phyloP scores from a whole-genome alignment of 64 coral and sea anemone genomes.

The Montipora foliosa region DNA sequence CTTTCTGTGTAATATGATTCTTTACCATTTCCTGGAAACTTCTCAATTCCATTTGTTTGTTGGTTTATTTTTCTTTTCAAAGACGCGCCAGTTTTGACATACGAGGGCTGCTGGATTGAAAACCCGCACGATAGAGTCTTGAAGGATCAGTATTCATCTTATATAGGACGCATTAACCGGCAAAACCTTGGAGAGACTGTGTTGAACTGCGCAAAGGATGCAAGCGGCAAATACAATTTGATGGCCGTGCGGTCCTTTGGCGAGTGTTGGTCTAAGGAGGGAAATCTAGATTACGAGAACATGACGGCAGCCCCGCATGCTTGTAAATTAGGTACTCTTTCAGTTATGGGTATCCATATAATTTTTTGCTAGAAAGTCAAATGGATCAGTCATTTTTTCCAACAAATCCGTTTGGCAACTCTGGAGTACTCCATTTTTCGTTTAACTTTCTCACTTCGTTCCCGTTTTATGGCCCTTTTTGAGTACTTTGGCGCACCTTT shows the following conservation, averaged over 20 bases:
- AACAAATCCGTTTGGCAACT: too few species aligned
- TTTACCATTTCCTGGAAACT: too few species aligned
- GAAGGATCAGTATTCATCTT: conserved; percentile 39
- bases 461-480: too few species aligned
- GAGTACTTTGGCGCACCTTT: too few species aligned
- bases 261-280: conserved; percentile 81
- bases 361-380: too few species aligned
- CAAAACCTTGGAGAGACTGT: conserved; percentile 76
- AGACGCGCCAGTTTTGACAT: conserved; percentile 68
- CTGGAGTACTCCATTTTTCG: too few species aligned
- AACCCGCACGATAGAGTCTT: conserved; percentile 45
- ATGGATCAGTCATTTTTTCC: too few species aligned
- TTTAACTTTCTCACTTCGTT: too few species aligned
- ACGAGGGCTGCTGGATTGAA: conserved; percentile 87
- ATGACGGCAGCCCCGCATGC: not conserved
- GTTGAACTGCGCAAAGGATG: conserved; percentile 64
- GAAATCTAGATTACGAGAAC: conserved; percentile 17
- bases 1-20: too few species aligned
- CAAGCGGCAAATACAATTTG: conserved; percentile 52
- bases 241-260: conserved; percentile 80
- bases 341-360: too few species aligned
- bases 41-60: too few species aligned
- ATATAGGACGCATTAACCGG: conserved; percentile 59
- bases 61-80: not conserved
- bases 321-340: not conserved